Evolutionary conservation across 2,888 invertebrate species (phyloP).

Genomic region (Rambutsinella grinnellia): DNA sequence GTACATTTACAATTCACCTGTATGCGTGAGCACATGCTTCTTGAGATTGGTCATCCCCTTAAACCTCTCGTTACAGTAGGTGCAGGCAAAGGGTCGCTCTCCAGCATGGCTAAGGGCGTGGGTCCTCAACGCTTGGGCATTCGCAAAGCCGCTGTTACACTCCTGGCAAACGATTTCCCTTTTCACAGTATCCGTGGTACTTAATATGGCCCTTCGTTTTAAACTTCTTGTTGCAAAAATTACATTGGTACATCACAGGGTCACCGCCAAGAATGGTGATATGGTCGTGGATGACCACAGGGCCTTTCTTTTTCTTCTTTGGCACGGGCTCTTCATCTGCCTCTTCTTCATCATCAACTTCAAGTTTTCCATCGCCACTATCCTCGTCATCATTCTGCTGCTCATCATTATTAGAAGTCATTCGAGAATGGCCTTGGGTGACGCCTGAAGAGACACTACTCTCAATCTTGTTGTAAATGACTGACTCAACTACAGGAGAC

Average conservation of each 20-base stretch:
- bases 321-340: constrained; percentile 27
- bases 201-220: constrained; percentile 72
- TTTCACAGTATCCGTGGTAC: constrained; percentile 67
- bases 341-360: no score
- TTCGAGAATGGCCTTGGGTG: constrained; percentile 24
- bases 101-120: constrained; percentile 68
- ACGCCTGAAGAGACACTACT: constrained; percentile 33
- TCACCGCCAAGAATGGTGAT: constrained; percentile 69
- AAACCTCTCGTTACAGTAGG: constrained; percentile 76
- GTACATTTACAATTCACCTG: no score
- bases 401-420: background rate
- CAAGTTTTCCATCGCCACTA: constrained; percentile 9
- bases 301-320: constrained; percentile 63
- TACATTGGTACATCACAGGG: constrained; percentile 76
- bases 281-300: constrained; percentile 64
- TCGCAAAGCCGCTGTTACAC: no score
- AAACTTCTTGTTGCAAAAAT: constrained; percentile 78
- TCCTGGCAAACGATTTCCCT: no score
- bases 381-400: constrained; percentile 11
- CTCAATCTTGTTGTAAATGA: constrained; percentile 6
- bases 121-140: no score
- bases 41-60: constrained; percentile 77
- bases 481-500: background rate
- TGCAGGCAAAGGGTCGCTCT: constrained; percentile 74
- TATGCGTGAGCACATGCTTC: constrained; percentile 77